A percentile compares a stretch with the other conserved stretches of the same genome.
phyloP scores from a whole-genome alignment of 2,113 vertebrate genomes.

The Junco hyemalis region DNA sequence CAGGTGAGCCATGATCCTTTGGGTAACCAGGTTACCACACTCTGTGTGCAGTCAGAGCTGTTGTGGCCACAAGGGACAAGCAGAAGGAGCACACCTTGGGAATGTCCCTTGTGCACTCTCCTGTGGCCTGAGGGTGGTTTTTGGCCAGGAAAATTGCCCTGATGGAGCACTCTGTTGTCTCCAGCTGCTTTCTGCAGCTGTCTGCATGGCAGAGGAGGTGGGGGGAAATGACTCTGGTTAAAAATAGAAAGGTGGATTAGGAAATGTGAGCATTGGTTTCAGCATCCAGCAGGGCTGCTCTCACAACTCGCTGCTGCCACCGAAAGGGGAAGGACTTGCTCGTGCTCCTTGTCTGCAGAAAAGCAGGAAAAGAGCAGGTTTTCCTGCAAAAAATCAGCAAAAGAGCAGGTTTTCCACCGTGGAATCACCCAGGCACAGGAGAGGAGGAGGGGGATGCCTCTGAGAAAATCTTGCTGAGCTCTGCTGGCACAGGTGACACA shows the following conservation, averaged over 20 bases:
- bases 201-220: neutral
- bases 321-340: slow-evolving; percentile 23
- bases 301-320: slow-evolving; percentile 19
- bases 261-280: neutral
- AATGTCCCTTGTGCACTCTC: neutral
- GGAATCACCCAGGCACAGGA: neutral
- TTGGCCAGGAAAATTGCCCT: neutral
- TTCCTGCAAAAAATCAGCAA: neutral
- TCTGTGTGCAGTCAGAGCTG: neutral
- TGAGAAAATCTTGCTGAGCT: neutral
- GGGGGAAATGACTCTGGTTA: neutral
- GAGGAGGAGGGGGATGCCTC: neutral
- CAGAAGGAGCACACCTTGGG: neutral
- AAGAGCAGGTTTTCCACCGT: neutral
- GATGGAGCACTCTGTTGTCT: neutral
- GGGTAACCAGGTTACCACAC: too few relatives aligned
- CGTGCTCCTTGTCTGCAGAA: neutral
- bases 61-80: neutral
- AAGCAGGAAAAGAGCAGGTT: neutral
- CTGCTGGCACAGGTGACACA: neutral
- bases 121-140: neutral
- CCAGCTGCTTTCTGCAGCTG: slow-evolving; percentile 37
- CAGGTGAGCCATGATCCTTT: neutral
- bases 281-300: neutral
- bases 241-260: slow-evolving; percentile 18